Base-by-base conservation (phyloP, 2,888 invertebrate genomes). In the Endomychus coccineus region DNA sequence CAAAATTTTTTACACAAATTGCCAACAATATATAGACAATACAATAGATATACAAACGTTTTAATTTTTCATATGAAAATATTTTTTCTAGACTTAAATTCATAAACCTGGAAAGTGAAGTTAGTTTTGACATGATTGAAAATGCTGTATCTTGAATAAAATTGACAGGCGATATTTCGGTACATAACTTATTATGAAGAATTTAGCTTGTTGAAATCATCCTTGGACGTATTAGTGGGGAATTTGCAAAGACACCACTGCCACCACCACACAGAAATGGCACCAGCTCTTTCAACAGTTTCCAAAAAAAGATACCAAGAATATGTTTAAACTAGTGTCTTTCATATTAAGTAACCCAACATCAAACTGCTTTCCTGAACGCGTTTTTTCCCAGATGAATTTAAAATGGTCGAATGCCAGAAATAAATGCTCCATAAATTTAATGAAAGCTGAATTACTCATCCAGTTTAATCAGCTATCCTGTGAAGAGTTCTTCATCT, bases 341-440 rank as follows among this genome's bases (percentile, higher is more conserved):
- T 28, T 28, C 28, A 15, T 28, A 14, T 28, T 28, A 27, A 34
- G 16, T 34, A 24, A 27, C 27, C 34, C 25, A 27, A 34, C 27
- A 16, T 34, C 22, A 32, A 19, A 32, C 22, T 22, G 22, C 11
- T 19, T 32, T 32, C 32, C 19, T 19, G 19, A 34, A 28, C 14
- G 28, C 14, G 13, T 28, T 28, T 28, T 47, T 48, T 24, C 35
- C 36, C 30, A 34, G 43, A 44, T 44, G 43, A 48, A 49, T 49
- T 46, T 46, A 45, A 24, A 24, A 24, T 24, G 24, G 24, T 24
- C n/a, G n/a, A n/a, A 24, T 24, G n/a, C 24, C 24, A 24, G 24
- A 24, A 24, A 24, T 45, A 48, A 50, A 24, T 24, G 24, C n/a
- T 24, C 5, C 34, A 11, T 27, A 34, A 34, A 34, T 34, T 31